Percentiles rank a stretch among this genome's conserved stretches.
phyloP scores from a whole-genome alignment of 2,113 vertebrate species.

The Pongo pygmaeus region DNA sequence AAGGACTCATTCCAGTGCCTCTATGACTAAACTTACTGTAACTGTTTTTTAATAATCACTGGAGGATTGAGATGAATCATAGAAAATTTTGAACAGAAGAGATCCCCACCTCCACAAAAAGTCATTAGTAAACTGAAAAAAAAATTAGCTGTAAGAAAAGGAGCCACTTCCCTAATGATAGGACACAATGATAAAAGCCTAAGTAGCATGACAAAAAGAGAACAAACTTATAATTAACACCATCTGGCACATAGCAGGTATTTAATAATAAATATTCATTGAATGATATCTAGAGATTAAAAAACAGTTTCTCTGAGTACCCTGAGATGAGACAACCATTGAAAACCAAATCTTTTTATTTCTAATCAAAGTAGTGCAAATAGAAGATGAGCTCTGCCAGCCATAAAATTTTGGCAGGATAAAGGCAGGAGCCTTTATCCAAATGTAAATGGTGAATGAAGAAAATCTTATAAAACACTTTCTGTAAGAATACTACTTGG shows the following conservation, averaged over 20 bases:
- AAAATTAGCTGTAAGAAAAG: not conserved
- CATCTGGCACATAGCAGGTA: constrained; percentile 11
- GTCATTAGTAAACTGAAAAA: not conserved
- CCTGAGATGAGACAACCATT: not conserved
- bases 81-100: constrained; percentile 7
- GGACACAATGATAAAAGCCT: not conserved
- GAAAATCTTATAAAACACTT: not conserved
- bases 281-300: constrained; percentile 3
- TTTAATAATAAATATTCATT: constrained; percentile 41
- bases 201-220: constrained; percentile 4
- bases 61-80: not conserved
- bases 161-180: constrained; percentile 22
- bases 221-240: constrained; percentile 59
- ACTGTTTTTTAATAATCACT: not conserved
- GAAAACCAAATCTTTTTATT: constrained; percentile 21
- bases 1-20: not conserved
- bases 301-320: not conserved
- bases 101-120: not conserved
- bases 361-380: not conserved
- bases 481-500: not conserved
- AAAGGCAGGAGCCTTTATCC: not conserved
- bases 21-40: not conserved
- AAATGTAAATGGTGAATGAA: not conserved
- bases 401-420: constrained; percentile 28
- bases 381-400: not conserved